phyloP scores from a whole-genome alignment of 2,888 invertebrate species.

The Agriopis aurantiaria region DNA sequence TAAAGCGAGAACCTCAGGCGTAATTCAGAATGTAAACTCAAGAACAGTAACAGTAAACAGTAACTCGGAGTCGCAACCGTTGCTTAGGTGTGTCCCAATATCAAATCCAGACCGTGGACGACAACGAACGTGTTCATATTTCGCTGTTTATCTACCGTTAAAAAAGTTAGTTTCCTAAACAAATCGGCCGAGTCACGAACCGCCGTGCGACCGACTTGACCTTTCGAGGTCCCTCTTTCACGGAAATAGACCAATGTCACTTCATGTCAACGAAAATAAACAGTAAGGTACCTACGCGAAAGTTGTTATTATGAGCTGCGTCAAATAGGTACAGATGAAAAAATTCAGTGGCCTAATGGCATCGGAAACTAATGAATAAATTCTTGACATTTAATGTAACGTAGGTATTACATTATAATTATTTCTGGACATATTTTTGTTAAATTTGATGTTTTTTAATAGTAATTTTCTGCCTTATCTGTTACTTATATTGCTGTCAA shows the following conservation, averaged over 20 bases:
- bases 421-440: too few relatives aligned
- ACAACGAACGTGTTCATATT: constrained; percentile 59
- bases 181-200: constrained; percentile 63
- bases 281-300: not conserved
- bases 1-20: too few relatives aligned
- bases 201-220: constrained; percentile 60
- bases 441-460: too few relatives aligned
- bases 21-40: too few relatives aligned
- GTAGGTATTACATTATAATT: too few relatives aligned
- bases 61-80: not conserved
- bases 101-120: constrained; percentile 46
- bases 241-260: constrained; percentile 50
- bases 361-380: too few relatives aligned
- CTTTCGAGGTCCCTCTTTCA: constrained; percentile 52
- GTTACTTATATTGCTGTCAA: too few relatives aligned
- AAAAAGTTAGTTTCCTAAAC: constrained; percentile 52
- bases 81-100: constrained; percentile 8
- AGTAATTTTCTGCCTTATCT: too few relatives aligned
- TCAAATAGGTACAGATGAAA: not conserved
- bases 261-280: constrained; percentile 8
- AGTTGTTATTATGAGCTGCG: not conserved
- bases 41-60: too few relatives aligned
- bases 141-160: constrained; percentile 56
- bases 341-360: too few relatives aligned
- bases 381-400: too few relatives aligned